Evolutionary conservation across 2,797 vertebrate species (phyloP).

Genomic region (Muscicapa striata): DNA sequence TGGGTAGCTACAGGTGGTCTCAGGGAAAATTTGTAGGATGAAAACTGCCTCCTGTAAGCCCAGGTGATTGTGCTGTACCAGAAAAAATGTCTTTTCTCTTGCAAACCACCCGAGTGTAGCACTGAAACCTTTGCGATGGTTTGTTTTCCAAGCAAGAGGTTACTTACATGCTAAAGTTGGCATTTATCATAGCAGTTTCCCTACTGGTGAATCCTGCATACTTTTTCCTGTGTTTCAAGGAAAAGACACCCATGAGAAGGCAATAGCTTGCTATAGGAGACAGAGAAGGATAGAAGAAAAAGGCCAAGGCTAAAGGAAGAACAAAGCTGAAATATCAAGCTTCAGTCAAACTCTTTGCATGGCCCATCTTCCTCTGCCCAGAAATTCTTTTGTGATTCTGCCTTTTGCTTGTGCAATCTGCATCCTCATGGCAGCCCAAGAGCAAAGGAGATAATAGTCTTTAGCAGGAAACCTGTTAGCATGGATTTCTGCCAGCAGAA

Average conservation of each 20-base stretch:
- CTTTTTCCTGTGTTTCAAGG: background rate
- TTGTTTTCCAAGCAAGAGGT: background rate
- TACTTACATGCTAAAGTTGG: rapidly evolving
- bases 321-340: rapidly evolving
- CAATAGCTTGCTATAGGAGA: background rate
- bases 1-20: background rate
- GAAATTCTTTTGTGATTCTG: background rate
- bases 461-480: background rate
- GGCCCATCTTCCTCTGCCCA: background rate
- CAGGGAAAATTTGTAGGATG: background rate
- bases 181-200: background rate
- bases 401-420: background rate
- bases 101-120: background rate
- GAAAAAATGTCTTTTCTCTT: background rate
- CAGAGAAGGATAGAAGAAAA: background rate
- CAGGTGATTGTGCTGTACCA: background rate
- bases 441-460: background rate
- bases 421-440: background rate
- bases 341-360: background rate
- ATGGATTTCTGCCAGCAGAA: background rate
- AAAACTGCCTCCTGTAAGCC: background rate
- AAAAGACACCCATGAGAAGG: background rate
- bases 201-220: rapidly evolving
- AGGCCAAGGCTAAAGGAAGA: background rate
- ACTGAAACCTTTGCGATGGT: background rate